A percentile compares a stretch with the other conserved stretches of the same genome.
Conservation (phyloP, 2,888 invertebrate genomes). For the Tetragonisca angustula region DNA sequence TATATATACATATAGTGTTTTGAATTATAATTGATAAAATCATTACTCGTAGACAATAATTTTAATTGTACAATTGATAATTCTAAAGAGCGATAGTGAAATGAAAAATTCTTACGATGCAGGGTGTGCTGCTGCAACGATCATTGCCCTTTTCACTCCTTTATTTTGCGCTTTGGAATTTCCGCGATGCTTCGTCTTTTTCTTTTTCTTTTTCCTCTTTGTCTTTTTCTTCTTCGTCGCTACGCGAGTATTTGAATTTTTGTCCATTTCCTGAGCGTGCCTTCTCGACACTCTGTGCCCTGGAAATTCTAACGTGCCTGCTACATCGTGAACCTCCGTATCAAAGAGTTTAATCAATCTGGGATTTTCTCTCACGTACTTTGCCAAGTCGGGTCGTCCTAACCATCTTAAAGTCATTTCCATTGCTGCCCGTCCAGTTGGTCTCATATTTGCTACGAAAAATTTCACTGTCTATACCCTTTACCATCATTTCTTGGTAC, state of each 20-base stretch:
- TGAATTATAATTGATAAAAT: neutral
- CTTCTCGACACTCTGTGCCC: slow-evolving; percentile 26
- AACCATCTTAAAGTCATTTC: slow-evolving; percentile 61
- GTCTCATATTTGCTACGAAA: slow-evolving; percentile 36
- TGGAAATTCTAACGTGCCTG: slow-evolving; percentile 31
- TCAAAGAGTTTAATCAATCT: slow-evolving; percentile 39
- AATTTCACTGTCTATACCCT: neutral
- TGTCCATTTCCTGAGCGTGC: neutral
- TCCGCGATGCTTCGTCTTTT: neutral
- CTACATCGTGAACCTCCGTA: slow-evolving; percentile 6
- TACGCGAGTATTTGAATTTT: neutral
- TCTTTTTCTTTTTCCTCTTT: slow-evolving; percentile 3
- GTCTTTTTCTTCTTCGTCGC: slow-evolving; percentile 13
- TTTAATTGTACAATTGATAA: neutral
- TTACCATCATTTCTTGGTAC: slow-evolving; percentile 41
- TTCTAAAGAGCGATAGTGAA: neutral
- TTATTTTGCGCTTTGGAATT: neutral
- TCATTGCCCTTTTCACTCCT: neutral
- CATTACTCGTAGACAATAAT: neutral
- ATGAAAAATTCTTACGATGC: slow-evolving; percentile 30
- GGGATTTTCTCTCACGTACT: slow-evolving; percentile 62
- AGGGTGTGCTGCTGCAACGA: neutral
- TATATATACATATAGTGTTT: neutral
- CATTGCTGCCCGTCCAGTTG: slow-evolving; percentile 58
- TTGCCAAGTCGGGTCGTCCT: slow-evolving; percentile 71